Evolutionary conservation across 2,797 vertebrate species (phyloP).

Genomic region (Manis javanica): DNA sequence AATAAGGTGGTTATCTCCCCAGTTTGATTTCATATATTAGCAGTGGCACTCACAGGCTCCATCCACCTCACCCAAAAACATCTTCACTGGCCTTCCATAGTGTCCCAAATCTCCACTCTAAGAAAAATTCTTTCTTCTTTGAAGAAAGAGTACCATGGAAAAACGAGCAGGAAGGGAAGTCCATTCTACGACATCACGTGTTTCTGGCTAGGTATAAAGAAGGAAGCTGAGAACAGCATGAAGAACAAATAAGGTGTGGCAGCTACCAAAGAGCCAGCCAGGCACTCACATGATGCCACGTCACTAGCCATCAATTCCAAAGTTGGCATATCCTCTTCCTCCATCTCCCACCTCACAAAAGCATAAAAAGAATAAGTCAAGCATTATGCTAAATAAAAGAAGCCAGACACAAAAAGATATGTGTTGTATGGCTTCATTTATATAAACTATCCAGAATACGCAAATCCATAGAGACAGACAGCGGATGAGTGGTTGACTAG

Average conservation of each 20-base stretch:
- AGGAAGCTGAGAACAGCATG: not conserved
- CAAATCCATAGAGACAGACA: slow-evolving; percentile 25
- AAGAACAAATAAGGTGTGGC: not conserved
- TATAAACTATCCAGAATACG: slow-evolving; percentile 20
- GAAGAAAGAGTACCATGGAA: slow-evolving; percentile 13
- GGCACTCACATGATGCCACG: not conserved
- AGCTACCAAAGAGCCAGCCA: not conserved
- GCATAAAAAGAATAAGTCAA: not conserved
- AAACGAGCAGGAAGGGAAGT: not conserved
- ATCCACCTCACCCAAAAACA: not conserved
- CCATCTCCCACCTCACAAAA: not conserved
- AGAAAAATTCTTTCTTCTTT: not conserved
- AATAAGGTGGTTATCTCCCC: not conserved
- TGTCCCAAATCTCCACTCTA: not conserved
- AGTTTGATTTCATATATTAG: slow-evolving; percentile 10
- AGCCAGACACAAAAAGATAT: slow-evolving; percentile 7
- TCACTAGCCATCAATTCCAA: not conserved
- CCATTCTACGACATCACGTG: not conserved
- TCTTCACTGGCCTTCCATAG: not conserved
- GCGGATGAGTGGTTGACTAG: not conserved
- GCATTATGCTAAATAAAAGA: slow-evolving; percentile 13
- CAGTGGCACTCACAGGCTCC: not conserved
- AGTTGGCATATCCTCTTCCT: not conserved
- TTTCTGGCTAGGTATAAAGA: slow-evolving; percentile 23
- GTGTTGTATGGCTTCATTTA: not conserved